phyloP scores from a whole-genome alignment of 1,140 invertebrate genomes.

The Musca domestica region DNA sequence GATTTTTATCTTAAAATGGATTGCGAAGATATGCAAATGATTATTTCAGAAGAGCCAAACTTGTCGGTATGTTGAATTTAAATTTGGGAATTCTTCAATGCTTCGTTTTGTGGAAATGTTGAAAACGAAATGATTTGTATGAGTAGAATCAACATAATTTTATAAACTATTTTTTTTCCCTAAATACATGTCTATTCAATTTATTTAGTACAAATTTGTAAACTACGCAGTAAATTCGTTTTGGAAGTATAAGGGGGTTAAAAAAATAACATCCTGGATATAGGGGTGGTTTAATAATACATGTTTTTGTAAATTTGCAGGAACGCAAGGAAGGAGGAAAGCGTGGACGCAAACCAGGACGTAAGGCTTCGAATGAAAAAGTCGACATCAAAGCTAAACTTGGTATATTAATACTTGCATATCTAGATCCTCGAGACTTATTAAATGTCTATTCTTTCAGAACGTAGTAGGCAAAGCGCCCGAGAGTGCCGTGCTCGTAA shows the following conservation, averaged over 20 bases:
- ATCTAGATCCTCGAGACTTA: background rate
- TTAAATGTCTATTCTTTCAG: conserved; percentile 54
- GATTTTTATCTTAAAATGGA: conserved; percentile 13
- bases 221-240: background rate
- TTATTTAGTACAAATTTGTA: background rate
- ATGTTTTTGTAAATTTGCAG: conserved; percentile 26
- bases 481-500: conserved; percentile 95
- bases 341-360: conserved; percentile 83
- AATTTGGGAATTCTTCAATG: background rate
- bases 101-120: no score
- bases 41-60: conserved; percentile 28
- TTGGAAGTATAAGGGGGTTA: background rate
- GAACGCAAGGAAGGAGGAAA: conserved; percentile 75
- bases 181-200: no score
- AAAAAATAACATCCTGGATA: background rate
- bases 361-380: conserved; percentile 80
- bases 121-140: no score
- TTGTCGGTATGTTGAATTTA: conserved; percentile 22
- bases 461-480: conserved; percentile 94
- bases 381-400: conserved; percentile 93
- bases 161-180: no score
- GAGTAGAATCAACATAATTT: no score
- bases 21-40: conserved; percentile 28
- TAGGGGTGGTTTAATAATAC: background rate
- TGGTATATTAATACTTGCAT: conserved; percentile 58